These are phyloP conservation scores for Phocoena sinus DNA, from an alignment of 2,113 vertebrate genomes.

Conservation along the genomic window DNA sequence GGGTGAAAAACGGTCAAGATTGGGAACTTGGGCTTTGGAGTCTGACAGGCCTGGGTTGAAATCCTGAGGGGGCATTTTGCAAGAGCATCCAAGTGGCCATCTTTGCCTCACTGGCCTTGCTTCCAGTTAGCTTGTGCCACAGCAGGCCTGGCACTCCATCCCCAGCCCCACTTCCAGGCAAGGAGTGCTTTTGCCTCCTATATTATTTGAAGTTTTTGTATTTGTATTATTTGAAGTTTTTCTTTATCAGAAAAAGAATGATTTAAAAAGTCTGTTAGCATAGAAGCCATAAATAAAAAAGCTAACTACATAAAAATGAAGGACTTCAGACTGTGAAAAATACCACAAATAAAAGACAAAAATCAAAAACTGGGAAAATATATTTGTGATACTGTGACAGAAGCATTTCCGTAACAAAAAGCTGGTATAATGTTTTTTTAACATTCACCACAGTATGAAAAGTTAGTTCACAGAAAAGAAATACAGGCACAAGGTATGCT, in stretches of 20 bases:
- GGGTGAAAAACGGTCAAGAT: not conserved
- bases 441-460: not conserved
- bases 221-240: not conserved
- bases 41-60: not conserved
- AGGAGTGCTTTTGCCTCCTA: not conserved
- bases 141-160: not conserved
- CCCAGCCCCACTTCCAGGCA: no score
- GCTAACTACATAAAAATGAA: not conserved
- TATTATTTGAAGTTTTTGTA: no score
- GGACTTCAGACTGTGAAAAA: not conserved
- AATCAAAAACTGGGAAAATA: not conserved
- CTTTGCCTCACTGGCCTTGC: not conserved
- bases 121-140: not conserved
- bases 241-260: not conserved
- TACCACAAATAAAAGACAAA: not conserved
- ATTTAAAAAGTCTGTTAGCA: not conserved
- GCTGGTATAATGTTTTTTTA: not conserved
- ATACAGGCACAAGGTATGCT: not conserved
- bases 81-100: not conserved
- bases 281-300: not conserved
- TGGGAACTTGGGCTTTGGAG: not conserved
- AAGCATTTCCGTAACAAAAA: not conserved
- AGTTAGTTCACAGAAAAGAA: not conserved
- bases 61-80: not conserved
- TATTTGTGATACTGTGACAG: not conserved